Conservation (phyloP, 2,888 invertebrate species). For the Eristalis intricaria region DNA sequence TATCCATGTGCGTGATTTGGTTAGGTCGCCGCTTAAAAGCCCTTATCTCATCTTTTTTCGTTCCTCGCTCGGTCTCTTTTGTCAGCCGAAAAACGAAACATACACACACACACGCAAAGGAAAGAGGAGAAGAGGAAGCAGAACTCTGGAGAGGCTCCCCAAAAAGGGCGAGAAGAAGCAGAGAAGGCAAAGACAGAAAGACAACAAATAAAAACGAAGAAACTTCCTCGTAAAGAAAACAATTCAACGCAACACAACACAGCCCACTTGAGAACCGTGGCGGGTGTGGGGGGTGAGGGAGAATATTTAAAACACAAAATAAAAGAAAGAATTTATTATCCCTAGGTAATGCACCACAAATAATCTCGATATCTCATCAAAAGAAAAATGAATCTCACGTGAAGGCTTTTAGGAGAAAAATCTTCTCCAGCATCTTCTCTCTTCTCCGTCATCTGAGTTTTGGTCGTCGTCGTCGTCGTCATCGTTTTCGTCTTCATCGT, state of each 20-base stretch:
- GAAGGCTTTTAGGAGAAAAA: constrained; percentile 69
- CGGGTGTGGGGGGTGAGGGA: constrained; percentile 5
- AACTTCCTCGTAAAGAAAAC: constrained; percentile 17
- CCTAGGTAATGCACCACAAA: constrained; percentile 71
- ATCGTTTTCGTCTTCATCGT: background rate
- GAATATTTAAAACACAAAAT: constrained; percentile 54
- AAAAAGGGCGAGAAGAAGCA: constrained; percentile 42
- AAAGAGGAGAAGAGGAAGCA: background rate
- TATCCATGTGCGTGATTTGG: constrained; percentile 71
- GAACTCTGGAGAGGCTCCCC: background rate
- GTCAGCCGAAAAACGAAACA: constrained; percentile 27
- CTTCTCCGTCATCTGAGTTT: constrained; percentile 20
- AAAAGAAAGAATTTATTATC: constrained; percentile 69
- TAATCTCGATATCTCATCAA: constrained; percentile 72
- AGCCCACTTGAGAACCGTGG: constrained; percentile 49
- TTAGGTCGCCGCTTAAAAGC: constrained; percentile 68
- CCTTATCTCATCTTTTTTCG: constrained; percentile 68
- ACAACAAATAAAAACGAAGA: constrained; percentile 13
- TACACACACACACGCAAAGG: background rate
- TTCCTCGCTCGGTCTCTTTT: constrained; percentile 54
- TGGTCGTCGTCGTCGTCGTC: constrained; percentile 17
- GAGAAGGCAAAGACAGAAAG: background rate
- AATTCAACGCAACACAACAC: constrained; percentile 27
- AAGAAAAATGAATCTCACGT: constrained; percentile 71
- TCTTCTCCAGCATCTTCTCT: constrained; percentile 38